Conservation (phyloP, 1,140 invertebrate genomes). For the Lordiphosa clarofinis region DNA sequence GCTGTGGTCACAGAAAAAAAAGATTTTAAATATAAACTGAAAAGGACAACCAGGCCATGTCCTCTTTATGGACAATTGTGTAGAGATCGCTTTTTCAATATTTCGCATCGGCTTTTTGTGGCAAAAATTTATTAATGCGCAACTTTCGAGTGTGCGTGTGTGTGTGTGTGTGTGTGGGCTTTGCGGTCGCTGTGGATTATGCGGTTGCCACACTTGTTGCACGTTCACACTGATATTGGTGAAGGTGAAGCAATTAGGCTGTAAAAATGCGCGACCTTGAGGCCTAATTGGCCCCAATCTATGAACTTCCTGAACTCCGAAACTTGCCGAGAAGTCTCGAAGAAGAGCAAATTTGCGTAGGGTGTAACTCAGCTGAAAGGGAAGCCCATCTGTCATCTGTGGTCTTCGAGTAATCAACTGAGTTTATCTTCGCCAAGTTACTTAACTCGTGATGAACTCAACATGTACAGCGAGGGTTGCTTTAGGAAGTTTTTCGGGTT, state of each 20-base stretch:
- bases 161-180: conserved; percentile 47
- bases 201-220: conserved; percentile 71
- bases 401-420: no score
- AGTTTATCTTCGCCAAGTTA: no score
- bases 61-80: conserved; percentile 57
- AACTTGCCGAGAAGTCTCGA: no score
- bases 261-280: conserved; percentile 29
- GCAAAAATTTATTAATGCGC: conserved; percentile 67
- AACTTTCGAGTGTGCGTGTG: conserved; percentile 17
- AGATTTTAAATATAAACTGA: background rate
- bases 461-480: background rate
- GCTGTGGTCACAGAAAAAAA: conserved; percentile 53
- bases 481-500: background rate
- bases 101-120: conserved; percentile 61
- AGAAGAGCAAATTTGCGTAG: no score
- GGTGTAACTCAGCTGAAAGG: no score
- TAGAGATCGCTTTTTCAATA: conserved; percentile 74
- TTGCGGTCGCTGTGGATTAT: conserved; percentile 71
- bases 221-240: background rate
- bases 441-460: background rate
- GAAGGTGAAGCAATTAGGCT: conserved; percentile 26
- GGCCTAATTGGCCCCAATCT: conserved; percentile 26
- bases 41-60: conserved; percentile 3
- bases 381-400: no score
- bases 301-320: background rate